Evolutionary conservation across 1,140 invertebrate species (phyloP).

Genomic region (Zaprionus taronus): DNA sequence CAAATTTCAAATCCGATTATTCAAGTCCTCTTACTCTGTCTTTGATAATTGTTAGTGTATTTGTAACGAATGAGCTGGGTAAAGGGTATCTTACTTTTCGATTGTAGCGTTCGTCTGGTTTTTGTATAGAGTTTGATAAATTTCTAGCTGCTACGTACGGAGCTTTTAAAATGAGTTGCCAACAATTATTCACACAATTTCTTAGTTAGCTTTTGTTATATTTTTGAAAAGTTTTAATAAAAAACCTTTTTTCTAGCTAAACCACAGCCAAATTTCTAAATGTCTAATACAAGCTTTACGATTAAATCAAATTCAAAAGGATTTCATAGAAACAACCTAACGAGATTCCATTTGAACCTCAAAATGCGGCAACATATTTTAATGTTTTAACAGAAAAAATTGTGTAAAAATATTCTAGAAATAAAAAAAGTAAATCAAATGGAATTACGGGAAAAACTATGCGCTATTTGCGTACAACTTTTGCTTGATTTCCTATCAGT

Average conservation of each 20-base stretch:
- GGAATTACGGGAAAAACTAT: constrained; percentile 2
- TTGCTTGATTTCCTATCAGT: neutral
- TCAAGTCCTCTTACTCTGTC: no score
- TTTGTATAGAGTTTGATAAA: no score
- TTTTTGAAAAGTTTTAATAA: no score
- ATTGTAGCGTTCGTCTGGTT: no score
- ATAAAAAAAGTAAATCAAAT: constrained; percentile 10
- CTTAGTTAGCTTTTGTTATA: no score
- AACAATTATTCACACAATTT: no score
- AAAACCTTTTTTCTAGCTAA: neutral
- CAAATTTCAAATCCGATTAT: no score
- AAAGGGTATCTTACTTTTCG: no score
- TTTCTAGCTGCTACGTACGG: no score
- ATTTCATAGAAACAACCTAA: neutral
- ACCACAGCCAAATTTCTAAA: neutral
- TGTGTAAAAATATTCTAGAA: neutral
- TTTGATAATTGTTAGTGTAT: no score
- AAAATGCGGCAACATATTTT: neutral
- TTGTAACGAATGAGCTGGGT: no score
- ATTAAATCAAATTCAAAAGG: neutral
- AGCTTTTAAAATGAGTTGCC: no score
- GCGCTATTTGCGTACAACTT: constrained; percentile 1
- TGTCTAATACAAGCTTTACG: neutral
- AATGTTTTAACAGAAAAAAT: neutral
- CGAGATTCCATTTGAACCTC: neutral